A percentile compares a stretch with the other conserved stretches of the same genome.
phyloP scores from a whole-genome alignment of 2,113 vertebrate genomes.

The Poecilia latipinna region DNA sequence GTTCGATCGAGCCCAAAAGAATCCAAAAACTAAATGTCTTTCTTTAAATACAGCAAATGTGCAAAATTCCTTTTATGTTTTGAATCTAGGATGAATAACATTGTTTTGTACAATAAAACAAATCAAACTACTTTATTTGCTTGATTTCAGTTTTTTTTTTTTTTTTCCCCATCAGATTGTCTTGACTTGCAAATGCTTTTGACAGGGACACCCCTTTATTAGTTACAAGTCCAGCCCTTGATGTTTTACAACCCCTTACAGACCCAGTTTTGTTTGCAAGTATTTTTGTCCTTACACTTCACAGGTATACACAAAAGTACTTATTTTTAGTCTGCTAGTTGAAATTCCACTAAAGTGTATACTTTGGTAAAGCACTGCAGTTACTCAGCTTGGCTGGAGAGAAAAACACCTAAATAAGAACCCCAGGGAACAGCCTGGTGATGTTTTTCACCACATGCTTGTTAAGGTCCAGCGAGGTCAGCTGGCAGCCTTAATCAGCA shows the following conservation, averaged over 20 bases:
- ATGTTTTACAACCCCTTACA: too few species aligned
- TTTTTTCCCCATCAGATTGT: too few species aligned
- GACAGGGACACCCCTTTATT: background rate
- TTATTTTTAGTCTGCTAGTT: background rate
- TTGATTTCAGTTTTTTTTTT: too few species aligned
- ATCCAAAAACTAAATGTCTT: too few species aligned
- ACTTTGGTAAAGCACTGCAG: background rate
- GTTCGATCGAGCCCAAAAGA: too few species aligned
- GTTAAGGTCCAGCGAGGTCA: slow-evolving; percentile 31
- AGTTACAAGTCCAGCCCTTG: background rate
- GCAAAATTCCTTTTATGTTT: too few species aligned
- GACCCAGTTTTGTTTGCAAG: too few species aligned
- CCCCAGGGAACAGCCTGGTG: background rate
- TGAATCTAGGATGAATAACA: too few species aligned
- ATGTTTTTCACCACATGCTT: slow-evolving; percentile 14
- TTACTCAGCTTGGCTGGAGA: background rate
- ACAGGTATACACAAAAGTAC: background rate
- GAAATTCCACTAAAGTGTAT: background rate
- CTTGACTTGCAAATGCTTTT: too few species aligned
- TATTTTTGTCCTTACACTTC: background rate
- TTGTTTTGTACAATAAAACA: too few species aligned
- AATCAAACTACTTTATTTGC: too few species aligned
- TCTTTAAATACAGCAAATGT: too few species aligned
- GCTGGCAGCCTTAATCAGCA: slow-evolving; percentile 37
- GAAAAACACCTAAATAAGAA: background rate